Conservation (phyloP, 1,140 invertebrate species). For the Caerostris extrusa region DNA sequence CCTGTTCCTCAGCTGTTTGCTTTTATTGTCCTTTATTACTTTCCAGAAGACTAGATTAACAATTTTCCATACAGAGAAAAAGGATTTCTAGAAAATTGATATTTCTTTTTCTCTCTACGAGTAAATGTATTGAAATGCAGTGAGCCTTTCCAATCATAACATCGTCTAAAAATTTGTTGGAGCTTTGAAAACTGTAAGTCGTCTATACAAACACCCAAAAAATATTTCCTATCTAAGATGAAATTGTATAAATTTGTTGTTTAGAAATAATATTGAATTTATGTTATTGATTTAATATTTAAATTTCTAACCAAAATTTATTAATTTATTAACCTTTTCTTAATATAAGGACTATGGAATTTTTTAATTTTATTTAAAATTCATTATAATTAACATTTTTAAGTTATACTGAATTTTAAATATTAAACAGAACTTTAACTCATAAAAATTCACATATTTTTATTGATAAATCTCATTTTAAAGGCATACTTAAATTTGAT, state of each 20-base stretch:
- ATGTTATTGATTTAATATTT: too few relatives aligned
- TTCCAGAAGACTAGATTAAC: background rate
- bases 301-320: too few relatives aligned
- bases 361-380: too few relatives aligned
- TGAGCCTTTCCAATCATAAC: background rate
- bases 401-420: too few relatives aligned
- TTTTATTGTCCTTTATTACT: conserved; percentile 48
- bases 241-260: background rate
- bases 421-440: too few relatives aligned
- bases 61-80: background rate
- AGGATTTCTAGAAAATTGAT: background rate
- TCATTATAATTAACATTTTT: too few relatives aligned
- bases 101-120: background rate
- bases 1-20: background rate
- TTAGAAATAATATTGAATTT: background rate
- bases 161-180: background rate
- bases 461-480: too few relatives aligned
- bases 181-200: background rate
- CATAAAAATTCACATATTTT: too few relatives aligned
- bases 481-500: too few relatives aligned
- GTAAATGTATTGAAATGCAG: background rate
- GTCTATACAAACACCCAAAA: background rate
- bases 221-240: background rate
- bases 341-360: too few relatives aligned
- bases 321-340: too few relatives aligned